These are phyloP conservation scores for Cuculus canorus DNA, from an alignment of 2,797 vertebrate genomes.

Conservation along the genomic window DNA sequence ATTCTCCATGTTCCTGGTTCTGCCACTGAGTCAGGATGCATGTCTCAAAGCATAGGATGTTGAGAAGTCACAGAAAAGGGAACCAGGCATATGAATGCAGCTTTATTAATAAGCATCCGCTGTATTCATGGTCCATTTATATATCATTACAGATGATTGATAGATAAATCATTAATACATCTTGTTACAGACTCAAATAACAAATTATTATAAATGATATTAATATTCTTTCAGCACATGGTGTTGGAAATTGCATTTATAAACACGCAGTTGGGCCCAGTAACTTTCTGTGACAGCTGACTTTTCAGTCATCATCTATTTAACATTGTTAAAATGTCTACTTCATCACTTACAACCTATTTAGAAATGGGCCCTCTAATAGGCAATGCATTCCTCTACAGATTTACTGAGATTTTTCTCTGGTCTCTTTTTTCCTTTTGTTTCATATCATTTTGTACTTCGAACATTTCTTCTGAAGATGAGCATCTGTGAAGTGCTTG, in stretches of 20 bases:
- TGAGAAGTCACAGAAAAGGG: background rate
- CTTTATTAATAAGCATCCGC: background rate
- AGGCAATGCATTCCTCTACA: background rate
- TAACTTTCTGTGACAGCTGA: background rate
- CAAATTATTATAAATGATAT: background rate
- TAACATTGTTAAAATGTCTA: background rate
- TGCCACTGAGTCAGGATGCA: background rate
- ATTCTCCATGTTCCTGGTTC: background rate
- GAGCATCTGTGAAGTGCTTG: background rate
- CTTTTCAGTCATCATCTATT: background rate
- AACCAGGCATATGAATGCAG: background rate
- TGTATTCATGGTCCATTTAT: background rate
- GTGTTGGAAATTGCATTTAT: background rate
- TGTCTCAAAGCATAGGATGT: background rate
- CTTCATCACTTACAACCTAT: background rate
- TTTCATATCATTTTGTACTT: background rate
- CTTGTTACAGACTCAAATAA: background rate
- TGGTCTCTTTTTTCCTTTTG: background rate
- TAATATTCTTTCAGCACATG: background rate
- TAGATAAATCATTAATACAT: constrained; percentile 21
- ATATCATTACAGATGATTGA: background rate
- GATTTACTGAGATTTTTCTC: background rate
- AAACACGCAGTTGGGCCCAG: background rate
- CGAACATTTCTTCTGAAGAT: background rate
- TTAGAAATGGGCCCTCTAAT: background rate